A percentile compares a stretch with the other conserved stretches of the same genome.
phyloP scores from a whole-genome alignment of 2,113 vertebrate genomes.

The Ivindomyrus marchei region DNA sequence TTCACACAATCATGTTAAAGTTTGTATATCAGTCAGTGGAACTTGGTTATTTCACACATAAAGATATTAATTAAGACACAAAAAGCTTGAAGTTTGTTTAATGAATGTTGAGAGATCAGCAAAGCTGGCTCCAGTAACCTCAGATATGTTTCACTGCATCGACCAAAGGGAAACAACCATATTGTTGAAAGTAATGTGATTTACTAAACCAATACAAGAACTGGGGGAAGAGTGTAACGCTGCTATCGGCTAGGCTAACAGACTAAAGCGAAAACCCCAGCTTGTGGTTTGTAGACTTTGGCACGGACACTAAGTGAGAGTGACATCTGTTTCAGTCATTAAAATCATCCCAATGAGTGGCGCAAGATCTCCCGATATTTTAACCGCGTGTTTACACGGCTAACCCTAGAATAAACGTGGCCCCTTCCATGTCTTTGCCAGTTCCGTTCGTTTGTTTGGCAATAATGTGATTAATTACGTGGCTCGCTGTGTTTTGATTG shows the following conservation, averaged over 20 bases:
- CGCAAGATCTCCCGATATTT: not conserved
- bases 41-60: not conserved
- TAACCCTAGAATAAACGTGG: constrained; percentile 14
- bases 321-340: constrained; percentile 33
- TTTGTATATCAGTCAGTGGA: not conserved
- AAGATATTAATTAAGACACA: not conserved
- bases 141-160: not conserved
- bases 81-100: not conserved
- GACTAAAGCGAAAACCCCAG: not conserved
- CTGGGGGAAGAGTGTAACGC: not conserved
- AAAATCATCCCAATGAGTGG: constrained; percentile 16
- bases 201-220: not conserved
- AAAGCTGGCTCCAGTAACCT: not conserved
- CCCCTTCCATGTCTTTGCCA: not conserved
- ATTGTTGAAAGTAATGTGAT: not conserved
- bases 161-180: not conserved
- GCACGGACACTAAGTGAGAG: not conserved
- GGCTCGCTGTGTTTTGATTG: not conserved
- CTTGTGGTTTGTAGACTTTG: constrained; percentile 6
- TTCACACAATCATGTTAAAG: not conserved
- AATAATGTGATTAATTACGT: not conserved
- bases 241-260: not conserved
- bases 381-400: constrained; percentile 17
- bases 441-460: not conserved
- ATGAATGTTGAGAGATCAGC: not conserved